Conservation (phyloP, 2,113 vertebrate genomes). For the Corythoichthys intestinalis region DNA sequence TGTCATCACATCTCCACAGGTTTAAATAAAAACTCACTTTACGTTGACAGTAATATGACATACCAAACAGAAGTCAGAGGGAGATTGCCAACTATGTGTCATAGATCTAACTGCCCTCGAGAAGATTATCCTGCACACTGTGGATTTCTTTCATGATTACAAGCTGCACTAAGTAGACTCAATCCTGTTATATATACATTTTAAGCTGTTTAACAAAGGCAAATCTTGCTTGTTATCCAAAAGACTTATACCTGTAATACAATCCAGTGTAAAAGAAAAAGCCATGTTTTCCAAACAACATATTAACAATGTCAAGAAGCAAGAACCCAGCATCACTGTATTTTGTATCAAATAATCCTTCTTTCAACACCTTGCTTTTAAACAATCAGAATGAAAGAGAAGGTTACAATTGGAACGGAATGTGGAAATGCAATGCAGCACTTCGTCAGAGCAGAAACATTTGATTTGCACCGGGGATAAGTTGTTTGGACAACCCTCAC, state of each 20-base stretch:
- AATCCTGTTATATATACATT: conserved; percentile 7
- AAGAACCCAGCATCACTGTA: conserved; percentile 22
- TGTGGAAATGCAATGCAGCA: conserved; percentile 42
- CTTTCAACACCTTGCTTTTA: conserved; percentile 18
- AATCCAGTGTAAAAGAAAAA: not conserved
- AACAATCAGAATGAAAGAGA: conserved; percentile 24
- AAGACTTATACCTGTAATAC: not conserved
- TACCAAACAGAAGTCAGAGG: conserved; percentile 23
- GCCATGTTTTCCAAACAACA: conserved; percentile 16
- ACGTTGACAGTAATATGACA: conserved; percentile 31
- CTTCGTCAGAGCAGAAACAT: conserved; percentile 41
- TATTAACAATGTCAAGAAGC: conserved; percentile 28
- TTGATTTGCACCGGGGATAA: conserved; percentile 53
- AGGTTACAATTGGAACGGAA: conserved; percentile 44
- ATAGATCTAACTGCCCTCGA: conserved; percentile 20
- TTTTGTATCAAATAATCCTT: conserved; percentile 27
- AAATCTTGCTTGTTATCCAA: not conserved
- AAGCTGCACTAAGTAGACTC: conserved; percentile 19
- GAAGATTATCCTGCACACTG: conserved; percentile 35
- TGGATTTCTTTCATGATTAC: conserved; percentile 9
- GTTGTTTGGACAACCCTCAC: conserved; percentile 52
- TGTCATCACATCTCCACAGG: conserved; percentile 28
- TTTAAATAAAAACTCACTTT: conserved; percentile 27
- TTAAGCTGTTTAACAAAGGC: conserved; percentile 10
- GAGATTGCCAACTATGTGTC: conserved; percentile 23